Conservation (phyloP, 2,888 invertebrate genomes). For the Therioaphis trifolii region DNA sequence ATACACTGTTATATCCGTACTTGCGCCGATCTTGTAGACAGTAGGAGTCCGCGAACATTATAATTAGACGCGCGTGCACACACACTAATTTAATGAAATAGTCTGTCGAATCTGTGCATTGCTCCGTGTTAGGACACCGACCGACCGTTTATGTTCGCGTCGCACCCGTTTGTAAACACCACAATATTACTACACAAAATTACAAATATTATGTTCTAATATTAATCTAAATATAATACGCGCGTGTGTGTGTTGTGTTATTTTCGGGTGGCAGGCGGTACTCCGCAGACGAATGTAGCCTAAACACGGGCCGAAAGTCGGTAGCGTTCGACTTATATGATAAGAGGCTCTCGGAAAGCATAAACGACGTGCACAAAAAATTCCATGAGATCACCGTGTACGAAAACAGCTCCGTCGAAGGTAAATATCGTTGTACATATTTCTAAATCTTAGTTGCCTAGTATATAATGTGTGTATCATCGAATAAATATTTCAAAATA, state of each 20-base stretch:
- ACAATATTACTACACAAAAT: not conserved
- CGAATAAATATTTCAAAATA: too few species aligned
- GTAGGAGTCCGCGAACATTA: constrained; percentile 52
- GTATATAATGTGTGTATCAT: too few species aligned
- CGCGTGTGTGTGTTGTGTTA: not conserved
- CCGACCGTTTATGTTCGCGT: not conserved
- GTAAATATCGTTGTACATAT: constrained; percentile 31
- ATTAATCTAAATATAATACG: too few species aligned
- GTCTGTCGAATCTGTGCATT: constrained; percentile 24
- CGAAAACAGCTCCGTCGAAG: constrained; percentile 30
- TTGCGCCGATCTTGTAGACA: too few species aligned
- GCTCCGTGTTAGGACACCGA: not conserved
- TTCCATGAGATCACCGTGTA: constrained; percentile 43
- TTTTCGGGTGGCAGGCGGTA: constrained; percentile 22
- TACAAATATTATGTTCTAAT: not conserved
- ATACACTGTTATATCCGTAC: too few species aligned
- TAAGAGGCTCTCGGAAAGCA: constrained; percentile 38
- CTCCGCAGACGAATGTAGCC: constrained; percentile 47
- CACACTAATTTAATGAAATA: constrained; percentile 22
- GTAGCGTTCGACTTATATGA: constrained; percentile 4
- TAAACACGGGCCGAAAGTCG: constrained; percentile 30
- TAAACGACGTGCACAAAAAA: constrained; percentile 48
- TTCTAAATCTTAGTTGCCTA: too few species aligned
- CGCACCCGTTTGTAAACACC: not conserved
- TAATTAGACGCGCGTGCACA: constrained; percentile 33